These are phyloP conservation scores for Cavia porcellus DNA, from an alignment of 2,113 vertebrate genomes.

Conservation along the genomic window DNA sequence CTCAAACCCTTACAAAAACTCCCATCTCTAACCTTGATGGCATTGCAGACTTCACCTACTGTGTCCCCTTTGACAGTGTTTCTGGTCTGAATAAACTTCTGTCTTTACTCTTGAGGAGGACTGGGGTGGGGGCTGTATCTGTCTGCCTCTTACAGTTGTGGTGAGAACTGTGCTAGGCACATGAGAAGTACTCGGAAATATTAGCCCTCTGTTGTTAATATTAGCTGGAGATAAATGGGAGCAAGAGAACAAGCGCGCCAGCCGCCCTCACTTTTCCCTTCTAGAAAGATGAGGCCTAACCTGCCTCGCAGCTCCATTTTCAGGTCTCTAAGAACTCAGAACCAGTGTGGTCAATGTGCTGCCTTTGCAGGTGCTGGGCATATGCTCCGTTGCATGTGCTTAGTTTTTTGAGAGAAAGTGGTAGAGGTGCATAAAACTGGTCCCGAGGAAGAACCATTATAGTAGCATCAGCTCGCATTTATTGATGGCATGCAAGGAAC, in stretches of 20 bases:
- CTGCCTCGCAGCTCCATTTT: not conserved
- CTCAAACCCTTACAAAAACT: not conserved
- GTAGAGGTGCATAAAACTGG: not conserved
- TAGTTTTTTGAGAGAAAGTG: conserved; percentile 27
- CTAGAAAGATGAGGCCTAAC: not conserved
- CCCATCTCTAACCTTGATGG: not conserved
- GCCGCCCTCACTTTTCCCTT: not conserved
- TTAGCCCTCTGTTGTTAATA: not conserved
- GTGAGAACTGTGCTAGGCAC: not conserved
- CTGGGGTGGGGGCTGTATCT: not conserved
- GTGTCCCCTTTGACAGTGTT: not conserved
- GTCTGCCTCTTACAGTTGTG: not conserved
- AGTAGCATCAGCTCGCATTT: conserved; percentile 41
- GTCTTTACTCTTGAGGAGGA: not conserved
- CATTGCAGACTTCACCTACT: not conserved
- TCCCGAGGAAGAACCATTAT: conserved; percentile 61
- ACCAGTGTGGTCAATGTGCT: not conserved
- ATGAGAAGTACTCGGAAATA: not conserved
- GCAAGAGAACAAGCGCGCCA: not conserved
- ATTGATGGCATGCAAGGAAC: conserved; percentile 46
- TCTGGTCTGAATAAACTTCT: not conserved
- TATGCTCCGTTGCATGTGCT: not conserved
- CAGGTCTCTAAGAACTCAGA: not conserved
- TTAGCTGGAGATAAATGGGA: not conserved
- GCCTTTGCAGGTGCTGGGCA: not conserved